phyloP scores from a whole-genome alignment of 2,888 invertebrate species.

The Ischnus inquisitorius region DNA sequence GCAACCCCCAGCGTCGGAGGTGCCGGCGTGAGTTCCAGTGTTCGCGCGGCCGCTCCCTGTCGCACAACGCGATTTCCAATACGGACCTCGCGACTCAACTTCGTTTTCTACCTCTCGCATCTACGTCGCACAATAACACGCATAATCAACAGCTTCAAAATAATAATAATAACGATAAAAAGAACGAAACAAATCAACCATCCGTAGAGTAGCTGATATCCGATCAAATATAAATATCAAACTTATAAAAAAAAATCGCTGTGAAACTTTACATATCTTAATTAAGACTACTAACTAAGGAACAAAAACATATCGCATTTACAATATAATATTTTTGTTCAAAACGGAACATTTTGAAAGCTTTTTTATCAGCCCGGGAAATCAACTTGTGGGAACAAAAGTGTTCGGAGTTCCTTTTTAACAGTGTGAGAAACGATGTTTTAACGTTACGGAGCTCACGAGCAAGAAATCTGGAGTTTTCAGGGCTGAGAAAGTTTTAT shows the following conservation, averaged over 20 bases:
- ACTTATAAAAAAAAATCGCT: neutral
- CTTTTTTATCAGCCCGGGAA: neutral
- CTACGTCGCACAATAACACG: conserved; percentile 12
- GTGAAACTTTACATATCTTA: conserved; percentile 21
- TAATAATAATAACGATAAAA: neutral
- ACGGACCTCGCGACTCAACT: conserved; percentile 29
- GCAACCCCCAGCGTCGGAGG: conserved; percentile 68
- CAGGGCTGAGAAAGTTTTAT: neutral
- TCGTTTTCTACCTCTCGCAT: conserved; percentile 13
- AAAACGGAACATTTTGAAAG: neutral
- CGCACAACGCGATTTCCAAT: conserved; percentile 75
- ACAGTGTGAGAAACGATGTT: neutral
- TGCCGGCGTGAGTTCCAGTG: conserved; percentile 81
- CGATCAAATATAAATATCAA: neutral
- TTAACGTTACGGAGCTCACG: neutral
- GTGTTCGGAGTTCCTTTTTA: conserved; percentile 4
- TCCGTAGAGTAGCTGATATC: neutral
- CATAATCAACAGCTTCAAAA: neutral
- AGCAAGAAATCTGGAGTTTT: neutral
- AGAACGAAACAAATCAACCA: neutral
- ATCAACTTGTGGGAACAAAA: neutral
- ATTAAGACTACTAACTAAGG: neutral
- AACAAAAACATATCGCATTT: neutral
- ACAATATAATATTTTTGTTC: neutral
- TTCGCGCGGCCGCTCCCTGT: conserved; percentile 85